Conservation (phyloP, 1,140 invertebrate genomes). For the Drosophila nigromelanica region DNA sequence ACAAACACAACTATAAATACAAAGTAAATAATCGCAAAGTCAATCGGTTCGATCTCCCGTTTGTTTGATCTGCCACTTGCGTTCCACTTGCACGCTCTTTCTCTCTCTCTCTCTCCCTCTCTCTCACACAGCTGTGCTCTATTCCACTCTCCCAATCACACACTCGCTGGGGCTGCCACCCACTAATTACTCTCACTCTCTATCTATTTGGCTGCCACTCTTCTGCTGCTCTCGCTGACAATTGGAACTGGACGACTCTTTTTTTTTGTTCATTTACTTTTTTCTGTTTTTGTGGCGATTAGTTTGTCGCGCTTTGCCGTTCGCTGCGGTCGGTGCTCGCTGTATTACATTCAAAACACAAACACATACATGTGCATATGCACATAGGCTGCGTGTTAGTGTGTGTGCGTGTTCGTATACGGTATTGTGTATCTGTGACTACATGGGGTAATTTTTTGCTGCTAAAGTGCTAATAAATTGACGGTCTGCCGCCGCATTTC, state of each 20-base stretch:
- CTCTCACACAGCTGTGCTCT: conserved; percentile 21
- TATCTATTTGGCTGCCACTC: background rate
- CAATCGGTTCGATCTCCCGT: conserved; percentile 7
- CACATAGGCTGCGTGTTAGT: background rate
- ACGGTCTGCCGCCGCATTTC: conserved; percentile 58
- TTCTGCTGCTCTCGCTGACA: conserved; percentile 19
- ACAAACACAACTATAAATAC: conserved; percentile 41
- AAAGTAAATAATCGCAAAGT: conserved; percentile 1
- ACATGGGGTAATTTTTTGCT: conserved; percentile 59
- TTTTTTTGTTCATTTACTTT: background rate
- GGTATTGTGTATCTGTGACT: conserved; percentile 44
- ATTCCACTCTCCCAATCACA: background rate
- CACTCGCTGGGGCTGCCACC: conserved; percentile 11
- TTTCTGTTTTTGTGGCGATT: conserved; percentile 26
- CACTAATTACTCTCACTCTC: conserved; percentile 5
- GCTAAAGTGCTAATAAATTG: conserved; percentile 81
- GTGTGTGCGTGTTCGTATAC: conserved; percentile 14
- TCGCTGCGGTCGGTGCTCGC: conserved; percentile 33
- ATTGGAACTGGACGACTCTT: conserved; percentile 40
- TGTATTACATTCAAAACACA: conserved; percentile 20
- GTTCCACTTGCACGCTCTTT: conserved; percentile 33
- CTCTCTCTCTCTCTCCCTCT: background rate
- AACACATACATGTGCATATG: background rate
- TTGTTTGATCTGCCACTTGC: conserved; percentile 5
- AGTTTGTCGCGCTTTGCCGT: conserved; percentile 50